Evolutionary conservation across 30 jellyfish, hydroid and myxozoan genomes (phyloP).

Genomic region (Aurelia sp.): DNA sequence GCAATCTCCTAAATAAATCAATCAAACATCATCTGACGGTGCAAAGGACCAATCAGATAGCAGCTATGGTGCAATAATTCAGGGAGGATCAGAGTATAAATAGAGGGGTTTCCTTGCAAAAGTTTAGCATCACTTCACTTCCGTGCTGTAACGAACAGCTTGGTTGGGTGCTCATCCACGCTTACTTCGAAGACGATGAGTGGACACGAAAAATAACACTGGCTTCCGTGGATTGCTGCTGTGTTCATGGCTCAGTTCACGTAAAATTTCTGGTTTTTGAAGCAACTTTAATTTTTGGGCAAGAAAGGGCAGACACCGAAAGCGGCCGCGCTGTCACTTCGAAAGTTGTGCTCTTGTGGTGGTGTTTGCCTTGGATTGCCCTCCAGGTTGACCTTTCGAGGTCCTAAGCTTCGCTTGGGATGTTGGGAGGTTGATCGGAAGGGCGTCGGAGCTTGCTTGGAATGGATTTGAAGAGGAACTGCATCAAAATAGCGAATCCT

Average conservation of each 20-base stretch:
- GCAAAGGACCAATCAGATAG: too few relatives aligned
- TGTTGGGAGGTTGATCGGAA: conserved; percentile 37
- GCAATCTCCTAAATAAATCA: too few relatives aligned
- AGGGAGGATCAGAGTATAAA: too few relatives aligned
- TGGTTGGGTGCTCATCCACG: conserved; percentile 17
- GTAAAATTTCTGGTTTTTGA: conserved; percentile 16
- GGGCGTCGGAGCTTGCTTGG: not conserved
- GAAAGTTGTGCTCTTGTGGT: conserved; percentile 66
- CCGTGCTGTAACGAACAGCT: too few relatives aligned
- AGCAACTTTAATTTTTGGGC: conserved; percentile 38
- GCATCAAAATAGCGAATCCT: too few relatives aligned
- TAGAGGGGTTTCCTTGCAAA: not conserved
- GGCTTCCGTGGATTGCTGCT: conserved; percentile 60
- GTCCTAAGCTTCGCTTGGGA: conserved; percentile 58
- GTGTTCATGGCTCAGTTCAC: conserved; percentile 71
- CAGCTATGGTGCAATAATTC: too few relatives aligned
- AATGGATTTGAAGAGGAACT: too few relatives aligned
- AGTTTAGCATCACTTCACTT: conserved; percentile 49
- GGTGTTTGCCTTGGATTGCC: conserved; percentile 77
- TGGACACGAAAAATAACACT: too few relatives aligned
- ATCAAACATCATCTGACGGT: too few relatives aligned
- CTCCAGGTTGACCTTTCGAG: conserved; percentile 56
- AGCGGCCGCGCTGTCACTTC: conserved; percentile 83
- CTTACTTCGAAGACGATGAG: conserved; percentile 41
- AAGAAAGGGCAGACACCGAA: conserved; percentile 48